Base-by-base conservation (phyloP, 1,140 invertebrate genomes). In the Charaxes varanes region DNA sequence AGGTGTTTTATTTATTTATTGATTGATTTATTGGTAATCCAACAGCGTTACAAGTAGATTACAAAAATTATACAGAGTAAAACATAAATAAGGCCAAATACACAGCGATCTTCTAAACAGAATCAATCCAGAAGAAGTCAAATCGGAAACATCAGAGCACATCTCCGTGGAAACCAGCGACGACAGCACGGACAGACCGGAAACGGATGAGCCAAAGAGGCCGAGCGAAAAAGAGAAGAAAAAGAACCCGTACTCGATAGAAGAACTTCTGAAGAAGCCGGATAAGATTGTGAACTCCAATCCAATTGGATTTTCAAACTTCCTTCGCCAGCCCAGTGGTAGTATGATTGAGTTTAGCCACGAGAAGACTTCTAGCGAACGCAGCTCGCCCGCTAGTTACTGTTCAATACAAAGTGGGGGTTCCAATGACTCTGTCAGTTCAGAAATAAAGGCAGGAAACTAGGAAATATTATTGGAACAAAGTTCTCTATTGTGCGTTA, bases 211-310 rank as follows among this genome's bases (percentile, higher is more conserved):
- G 6, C 84, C 50, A 55, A 32, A 73, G 66, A 56, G 42, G 12
- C 58, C 64, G 3, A 62, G 71, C 44, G 81, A 82, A 40, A 90
- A 88, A 50, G 84, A 82, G 38, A 90, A 88, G 53, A 93, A 93
- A 68, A 88, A 89, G 28, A 94, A 93, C 74, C 92, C 93, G 0
- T 94, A 94, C 63, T 94, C 93, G 0, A 95, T 95, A 57, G 93
- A 95, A 62, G 93, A 94, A 62, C 63, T 95, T 3, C 60, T 95
- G 2, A 94, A 94, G 57, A 94, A 93, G 47, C 91, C 92, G 4
- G 89, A 90, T 38, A 90, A 89, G 52, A 76, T 84, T 30, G 56
- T 62, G 0, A 67, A 65, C 41, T 46, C 65, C 3, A 53, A 41
- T 35, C 73, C 77, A 3, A 59, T 73, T n/a, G 64, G 47, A 2